Evolutionary conservation across 2,113 vertebrate species (phyloP).

Genomic region (Pedionomus torquatus): DNA sequence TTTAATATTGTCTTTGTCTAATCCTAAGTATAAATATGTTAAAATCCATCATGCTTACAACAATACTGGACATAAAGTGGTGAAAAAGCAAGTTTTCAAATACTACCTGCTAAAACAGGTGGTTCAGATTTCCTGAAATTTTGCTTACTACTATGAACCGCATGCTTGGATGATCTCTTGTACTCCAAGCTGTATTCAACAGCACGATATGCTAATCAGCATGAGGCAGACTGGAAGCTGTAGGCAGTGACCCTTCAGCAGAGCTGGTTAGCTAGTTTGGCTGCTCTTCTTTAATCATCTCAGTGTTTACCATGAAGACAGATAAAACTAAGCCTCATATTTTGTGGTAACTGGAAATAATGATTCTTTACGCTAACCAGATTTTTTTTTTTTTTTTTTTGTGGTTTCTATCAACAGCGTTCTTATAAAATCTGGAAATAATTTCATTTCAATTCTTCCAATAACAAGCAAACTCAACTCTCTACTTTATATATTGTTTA

Average conservation of each 20-base stretch:
- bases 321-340: neutral
- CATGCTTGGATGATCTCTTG: neutral
- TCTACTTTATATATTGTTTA: neutral
- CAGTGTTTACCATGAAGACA: neutral
- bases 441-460: neutral
- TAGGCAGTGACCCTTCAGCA: neutral
- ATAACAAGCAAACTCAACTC: neutral
- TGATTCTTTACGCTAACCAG: neutral
- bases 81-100: neutral
- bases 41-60: neutral
- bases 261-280: neutral
- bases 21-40: neutral
- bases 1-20: neutral
- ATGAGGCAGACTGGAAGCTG: neutral
- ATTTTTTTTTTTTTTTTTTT: neutral
- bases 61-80: neutral
- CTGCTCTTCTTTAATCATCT: neutral
- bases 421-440: neutral
- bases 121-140: neutral
- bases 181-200: neutral
- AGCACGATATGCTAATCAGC: neutral
- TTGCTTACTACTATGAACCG: neutral
- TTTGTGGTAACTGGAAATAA: neutral
- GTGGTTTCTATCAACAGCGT: neutral
- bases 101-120: neutral